Conservation (phyloP, 2,113 vertebrate species). For the Albula goreensis region DNA sequence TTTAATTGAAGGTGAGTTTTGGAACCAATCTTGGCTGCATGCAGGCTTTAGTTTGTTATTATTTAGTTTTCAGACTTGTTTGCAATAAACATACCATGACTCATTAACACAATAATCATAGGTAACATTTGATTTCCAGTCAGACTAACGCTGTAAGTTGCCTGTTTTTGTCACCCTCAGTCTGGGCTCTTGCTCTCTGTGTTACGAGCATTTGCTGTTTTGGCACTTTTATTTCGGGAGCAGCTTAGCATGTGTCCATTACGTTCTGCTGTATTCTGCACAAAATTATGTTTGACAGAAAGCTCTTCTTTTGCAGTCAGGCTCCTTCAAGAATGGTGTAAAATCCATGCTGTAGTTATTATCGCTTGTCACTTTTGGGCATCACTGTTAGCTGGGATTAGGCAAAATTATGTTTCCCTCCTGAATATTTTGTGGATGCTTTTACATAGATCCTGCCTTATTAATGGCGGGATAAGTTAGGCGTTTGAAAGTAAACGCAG, state of each 20-base stretch:
- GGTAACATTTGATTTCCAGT: not conserved
- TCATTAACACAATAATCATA: not conserved
- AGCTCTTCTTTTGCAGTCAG: too few relatives aligned
- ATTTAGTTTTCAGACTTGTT: not conserved
- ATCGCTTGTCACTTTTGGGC: not conserved
- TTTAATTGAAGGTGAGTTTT: not conserved
- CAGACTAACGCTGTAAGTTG: not conserved
- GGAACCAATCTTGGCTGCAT: too few relatives aligned
- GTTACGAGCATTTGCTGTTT: not conserved
- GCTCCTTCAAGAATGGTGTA: too few relatives aligned
- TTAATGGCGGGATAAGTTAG: too few relatives aligned
- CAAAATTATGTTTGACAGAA: too few relatives aligned
- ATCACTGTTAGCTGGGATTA: not conserved
- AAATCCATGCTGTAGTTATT: too few relatives aligned
- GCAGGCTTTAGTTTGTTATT: too few relatives aligned
- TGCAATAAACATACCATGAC: not conserved
- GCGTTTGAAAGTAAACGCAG: too few relatives aligned
- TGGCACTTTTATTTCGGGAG: not conserved
- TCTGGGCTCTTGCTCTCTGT: not conserved
- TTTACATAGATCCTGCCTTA: not conserved
- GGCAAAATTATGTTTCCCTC: not conserved
- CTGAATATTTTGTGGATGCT: not conserved
- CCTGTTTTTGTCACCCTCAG: not conserved
- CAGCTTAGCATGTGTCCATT: not conserved
- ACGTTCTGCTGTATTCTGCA: not conserved